Evolutionary conservation across 2,888 invertebrate species (phyloP).

Genomic region (Lissonota sp.): DNA sequence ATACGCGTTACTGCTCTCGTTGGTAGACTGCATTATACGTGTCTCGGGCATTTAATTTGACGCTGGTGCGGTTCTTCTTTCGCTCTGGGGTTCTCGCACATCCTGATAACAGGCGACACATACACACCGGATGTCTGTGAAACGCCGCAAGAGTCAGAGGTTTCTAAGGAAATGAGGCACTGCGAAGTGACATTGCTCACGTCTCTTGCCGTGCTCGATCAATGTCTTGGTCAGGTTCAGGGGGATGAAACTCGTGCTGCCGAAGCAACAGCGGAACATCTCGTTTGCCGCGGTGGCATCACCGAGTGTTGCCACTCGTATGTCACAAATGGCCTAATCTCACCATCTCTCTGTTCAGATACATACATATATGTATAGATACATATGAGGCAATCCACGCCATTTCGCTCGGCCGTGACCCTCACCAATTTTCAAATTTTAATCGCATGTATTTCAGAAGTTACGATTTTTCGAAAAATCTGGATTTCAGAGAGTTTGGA

Average conservation of each 20-base stretch:
- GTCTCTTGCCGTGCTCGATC: slow-evolving; percentile 60
- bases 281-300: slow-evolving; percentile 40
- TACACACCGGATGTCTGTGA: slow-evolving; percentile 33
- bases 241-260: slow-evolving; percentile 13
- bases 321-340: slow-evolving; percentile 59
- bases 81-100: slow-evolving; percentile 28
- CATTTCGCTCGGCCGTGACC: too few relatives aligned
- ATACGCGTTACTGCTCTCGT: slow-evolving; percentile 39
- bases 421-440: too few relatives aligned
- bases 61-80: slow-evolving; percentile 41
- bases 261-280: slow-evolving; percentile 43
- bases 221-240: slow-evolving; percentile 61
- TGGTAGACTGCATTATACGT: slow-evolving; percentile 56
- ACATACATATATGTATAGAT: too few relatives aligned
- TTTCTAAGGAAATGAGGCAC: slow-evolving; percentile 67
- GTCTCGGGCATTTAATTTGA: slow-evolving; percentile 61
- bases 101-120: slow-evolving; percentile 8
- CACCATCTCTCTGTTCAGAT: not conserved
- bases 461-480: too few relatives aligned
- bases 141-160: slow-evolving; percentile 49
- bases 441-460: too few relatives aligned
- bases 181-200: slow-evolving; percentile 64
- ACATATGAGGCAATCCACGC: too few relatives aligned
- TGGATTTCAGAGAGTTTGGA: too few relatives aligned
- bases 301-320: slow-evolving; percentile 35